Base-by-base conservation (phyloP, 2,113 vertebrate species). In the Aythya baeri region DNA sequence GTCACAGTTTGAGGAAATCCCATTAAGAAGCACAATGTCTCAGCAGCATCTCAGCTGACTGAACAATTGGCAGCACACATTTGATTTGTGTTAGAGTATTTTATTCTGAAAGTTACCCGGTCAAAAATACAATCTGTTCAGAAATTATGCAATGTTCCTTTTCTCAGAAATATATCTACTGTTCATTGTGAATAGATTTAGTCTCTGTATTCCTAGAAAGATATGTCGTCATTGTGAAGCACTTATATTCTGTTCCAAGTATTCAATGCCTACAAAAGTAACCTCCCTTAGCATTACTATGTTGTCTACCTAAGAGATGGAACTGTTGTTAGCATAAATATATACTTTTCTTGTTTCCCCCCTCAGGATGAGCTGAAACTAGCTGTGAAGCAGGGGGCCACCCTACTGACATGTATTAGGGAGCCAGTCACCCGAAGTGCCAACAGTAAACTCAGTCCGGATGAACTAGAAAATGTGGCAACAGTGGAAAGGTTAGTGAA, bases 301-400 rank as follows among this genome's bases (percentile, higher is more conserved):
- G 5, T 52, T 57, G 55, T 76, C 43, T 21, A 32, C 22, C 27
- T 63, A 31, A 34, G 46, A 78, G 6, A 68, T 27, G 46, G 38
- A 17, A 73, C 7, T 4, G 1, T 49, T 57, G 9, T 52, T 68
- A 73, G 41, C 83, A n/a, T 67, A 57, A 59, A 22, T 27, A 27
- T 22, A 38, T 54, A 26, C 9, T 75, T 54, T 74, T 65, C 91
- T 23, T 9, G 41, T 11, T 75, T 34, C 41, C 78, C 14, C 71
- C 87, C 43, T 57, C 91, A 99, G 99, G 98, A 98, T 86, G 98
- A 99, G 70, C 98, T 99, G 83, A 99, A 98, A 84, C 94, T 99
- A 5, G 99, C 99, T 46, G 91, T 98, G 94, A 99, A 98, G 90
- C 99, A 99, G 96, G 99, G 99, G 13, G 98, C 97, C 94, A 99